Evolutionary conservation across 92 coral and sea anemone species (phyloP).

Genomic region (Paragorgia papillata): DNA sequence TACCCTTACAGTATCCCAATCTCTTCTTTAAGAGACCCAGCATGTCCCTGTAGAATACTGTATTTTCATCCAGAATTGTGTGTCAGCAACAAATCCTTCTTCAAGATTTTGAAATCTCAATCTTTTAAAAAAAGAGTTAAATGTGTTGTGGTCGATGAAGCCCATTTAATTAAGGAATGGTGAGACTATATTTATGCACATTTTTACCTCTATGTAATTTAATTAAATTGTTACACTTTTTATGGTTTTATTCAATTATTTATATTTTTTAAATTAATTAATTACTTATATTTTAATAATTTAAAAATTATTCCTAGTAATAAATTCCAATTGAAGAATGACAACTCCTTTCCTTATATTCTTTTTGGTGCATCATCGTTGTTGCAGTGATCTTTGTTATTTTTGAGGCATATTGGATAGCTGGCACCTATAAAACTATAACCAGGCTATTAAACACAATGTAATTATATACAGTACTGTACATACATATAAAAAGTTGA

Average conservation of each 20-base stretch:
- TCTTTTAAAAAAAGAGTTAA: constrained; percentile 27
- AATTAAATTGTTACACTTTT: neutral
- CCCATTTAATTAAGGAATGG: constrained; percentile 52
- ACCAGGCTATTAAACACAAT: too few relatives aligned
- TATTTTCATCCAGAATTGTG: constrained; percentile 18
- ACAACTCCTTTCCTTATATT: too few relatives aligned
- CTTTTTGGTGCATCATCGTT: too few relatives aligned
- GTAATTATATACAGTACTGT: too few relatives aligned
- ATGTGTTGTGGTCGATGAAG: constrained; percentile 56
- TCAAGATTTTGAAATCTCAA: constrained; percentile 8
- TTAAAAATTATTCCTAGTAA: too few relatives aligned
- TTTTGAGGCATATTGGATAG: too few relatives aligned
- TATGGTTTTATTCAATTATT: neutral
- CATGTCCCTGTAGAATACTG: neutral
- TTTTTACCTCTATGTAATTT: neutral
- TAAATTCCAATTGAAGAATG: too few relatives aligned
- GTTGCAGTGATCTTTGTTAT: too few relatives aligned
- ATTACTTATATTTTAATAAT: too few relatives aligned
- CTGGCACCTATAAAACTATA: too few relatives aligned
- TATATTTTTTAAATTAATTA: too few relatives aligned
- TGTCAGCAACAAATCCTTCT: neutral
- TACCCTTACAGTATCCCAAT: neutral
- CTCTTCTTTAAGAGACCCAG: neutral
- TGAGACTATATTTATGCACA: neutral
- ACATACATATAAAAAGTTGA: too few relatives aligned